Evolutionary conservation across 2,888 invertebrate species (phyloP).

Genomic region (Drosophila phalerata): DNA sequence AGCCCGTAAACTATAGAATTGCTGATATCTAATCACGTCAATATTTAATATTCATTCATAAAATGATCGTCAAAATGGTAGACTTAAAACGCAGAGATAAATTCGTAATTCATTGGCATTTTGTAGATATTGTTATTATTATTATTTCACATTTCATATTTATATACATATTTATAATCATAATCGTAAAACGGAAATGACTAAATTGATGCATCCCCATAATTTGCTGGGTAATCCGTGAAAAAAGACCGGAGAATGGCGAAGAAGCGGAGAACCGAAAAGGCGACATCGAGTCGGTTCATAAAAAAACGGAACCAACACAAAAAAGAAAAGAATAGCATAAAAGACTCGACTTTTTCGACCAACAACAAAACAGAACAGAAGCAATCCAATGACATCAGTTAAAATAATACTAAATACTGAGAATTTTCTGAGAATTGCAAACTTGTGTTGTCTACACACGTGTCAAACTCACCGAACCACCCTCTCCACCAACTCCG

Average conservation of each 20-base stretch:
- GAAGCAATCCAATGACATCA: not conserved
- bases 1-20: conserved; percentile 2
- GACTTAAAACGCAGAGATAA: conserved; percentile 8
- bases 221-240: conserved; percentile 25
- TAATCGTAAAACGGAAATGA: conserved; percentile 60
- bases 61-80: conserved; percentile 6
- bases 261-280: not conserved
- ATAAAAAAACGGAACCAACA: conserved; percentile 43
- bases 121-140: conserved; percentile 9
- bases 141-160: not conserved
- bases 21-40: conserved; percentile 50
- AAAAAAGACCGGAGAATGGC: conserved; percentile 45
- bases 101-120: conserved; percentile 15
- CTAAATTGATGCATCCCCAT: conserved; percentile 69
- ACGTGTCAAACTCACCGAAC: conserved; percentile 27
- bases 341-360: not conserved
- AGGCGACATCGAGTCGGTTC: conserved; percentile 5
- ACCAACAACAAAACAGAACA: not conserved
- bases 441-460: conserved; percentile 29
- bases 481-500: not conserved
- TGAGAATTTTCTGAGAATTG: not conserved
- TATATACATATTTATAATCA: conserved; percentile 6
- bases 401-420: not conserved
- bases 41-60: conserved; percentile 36
- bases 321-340: conserved; percentile 15